Evolutionary conservation across 2,113 vertebrate genomes (phyloP).

Genomic region (Taxidea taxus): DNA sequence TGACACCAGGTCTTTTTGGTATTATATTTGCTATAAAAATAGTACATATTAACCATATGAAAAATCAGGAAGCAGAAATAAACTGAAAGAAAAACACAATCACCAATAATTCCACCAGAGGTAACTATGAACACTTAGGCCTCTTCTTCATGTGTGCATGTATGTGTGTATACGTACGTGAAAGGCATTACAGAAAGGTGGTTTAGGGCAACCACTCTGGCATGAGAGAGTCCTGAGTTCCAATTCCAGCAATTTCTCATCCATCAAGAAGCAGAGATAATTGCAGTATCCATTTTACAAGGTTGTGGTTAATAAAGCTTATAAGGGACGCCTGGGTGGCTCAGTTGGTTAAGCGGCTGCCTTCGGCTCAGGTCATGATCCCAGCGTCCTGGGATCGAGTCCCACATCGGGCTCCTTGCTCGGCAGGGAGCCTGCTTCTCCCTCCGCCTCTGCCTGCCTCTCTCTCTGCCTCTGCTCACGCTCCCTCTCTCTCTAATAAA

Average conservation of each 20-base stretch:
- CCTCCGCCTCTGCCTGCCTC: too few relatives aligned
- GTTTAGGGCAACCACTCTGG: neutral
- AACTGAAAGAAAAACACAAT: neutral
- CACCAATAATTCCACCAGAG: neutral
- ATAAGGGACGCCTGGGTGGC: too few relatives aligned
- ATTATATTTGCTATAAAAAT: neutral
- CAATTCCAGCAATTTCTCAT: neutral
- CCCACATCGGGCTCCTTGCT: too few relatives aligned
- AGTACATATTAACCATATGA: neutral
- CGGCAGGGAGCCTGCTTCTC: too few relatives aligned
- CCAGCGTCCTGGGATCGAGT: too few relatives aligned
- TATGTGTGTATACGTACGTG: neutral
- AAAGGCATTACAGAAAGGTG: neutral
- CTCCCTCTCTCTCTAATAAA: too few relatives aligned
- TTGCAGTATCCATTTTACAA: neutral
- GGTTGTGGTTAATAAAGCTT: neutral
- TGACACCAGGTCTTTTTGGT: neutral
- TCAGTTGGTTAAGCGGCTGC: too few relatives aligned
- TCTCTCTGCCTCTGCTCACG: too few relatives aligned
- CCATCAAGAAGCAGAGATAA: neutral
- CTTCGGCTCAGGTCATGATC: too few relatives aligned
- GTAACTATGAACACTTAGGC: neutral
- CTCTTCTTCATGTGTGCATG: neutral
- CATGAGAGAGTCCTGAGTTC: neutral
- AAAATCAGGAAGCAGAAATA: neutral